These are phyloP conservation scores for Sthenelais limicola DNA, from an alignment of 2,888 invertebrate species.

Conservation along the genomic window DNA sequence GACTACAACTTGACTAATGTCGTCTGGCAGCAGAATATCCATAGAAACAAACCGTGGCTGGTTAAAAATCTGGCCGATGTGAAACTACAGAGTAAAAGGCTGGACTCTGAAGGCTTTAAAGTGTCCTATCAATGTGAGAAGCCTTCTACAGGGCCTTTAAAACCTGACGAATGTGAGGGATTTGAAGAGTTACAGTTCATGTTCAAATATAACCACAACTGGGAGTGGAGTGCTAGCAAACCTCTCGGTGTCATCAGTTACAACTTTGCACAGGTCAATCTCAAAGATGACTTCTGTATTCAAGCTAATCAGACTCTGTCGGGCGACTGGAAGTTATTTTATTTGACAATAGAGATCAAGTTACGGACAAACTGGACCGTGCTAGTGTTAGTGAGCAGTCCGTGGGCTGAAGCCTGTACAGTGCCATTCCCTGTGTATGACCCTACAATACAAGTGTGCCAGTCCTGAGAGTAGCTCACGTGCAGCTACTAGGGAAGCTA, in stretches of 20 bases:
- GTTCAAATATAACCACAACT: slow-evolving; percentile 14
- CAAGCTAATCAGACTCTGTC: not conserved
- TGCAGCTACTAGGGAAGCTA: no score
- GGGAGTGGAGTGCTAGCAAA: not conserved
- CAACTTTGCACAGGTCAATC: slow-evolving; percentile 5
- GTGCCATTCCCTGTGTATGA: slow-evolving; percentile 8
- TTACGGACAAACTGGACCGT: slow-evolving; percentile 10
- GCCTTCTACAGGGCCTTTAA: not conserved
- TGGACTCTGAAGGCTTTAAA: not conserved
- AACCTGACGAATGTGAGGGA: not conserved
- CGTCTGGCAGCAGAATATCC: not conserved
- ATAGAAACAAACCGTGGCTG: slow-evolving; percentile 12
- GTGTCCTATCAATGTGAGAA: not conserved
- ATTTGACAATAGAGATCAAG: not conserved
- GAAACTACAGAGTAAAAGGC: no score
- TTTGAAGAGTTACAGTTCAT: not conserved
- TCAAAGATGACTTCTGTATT: not conserved
- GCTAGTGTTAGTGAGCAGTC: slow-evolving; percentile 8
- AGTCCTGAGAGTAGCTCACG: slow-evolving; percentile 21
- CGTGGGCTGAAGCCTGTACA: slow-evolving; percentile 15
- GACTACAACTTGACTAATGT: not conserved
- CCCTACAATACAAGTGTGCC: slow-evolving; percentile 14
- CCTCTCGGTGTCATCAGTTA: slow-evolving; percentile 5
- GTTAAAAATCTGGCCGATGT: not conserved
- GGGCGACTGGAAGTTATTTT: not conserved